These are phyloP conservation scores for Sardina pilchardus DNA, from an alignment of 2,113 vertebrate species.

Conservation along the genomic window DNA sequence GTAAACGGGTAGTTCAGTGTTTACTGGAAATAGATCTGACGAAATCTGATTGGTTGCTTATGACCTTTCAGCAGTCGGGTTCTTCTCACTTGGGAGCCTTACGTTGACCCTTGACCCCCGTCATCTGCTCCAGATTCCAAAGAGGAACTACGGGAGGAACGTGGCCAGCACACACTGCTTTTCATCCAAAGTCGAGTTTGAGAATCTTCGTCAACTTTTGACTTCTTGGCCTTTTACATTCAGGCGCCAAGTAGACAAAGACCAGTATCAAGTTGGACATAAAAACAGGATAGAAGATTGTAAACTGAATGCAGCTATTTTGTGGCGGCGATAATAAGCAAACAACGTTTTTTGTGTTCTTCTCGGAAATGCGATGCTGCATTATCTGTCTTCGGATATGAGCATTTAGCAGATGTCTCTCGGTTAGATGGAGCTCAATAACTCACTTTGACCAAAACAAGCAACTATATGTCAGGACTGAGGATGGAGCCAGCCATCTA, in stretches of 20 bases:
- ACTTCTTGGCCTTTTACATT: neutral
- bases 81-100: slow-evolving; percentile 9
- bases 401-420: slow-evolving; percentile 1
- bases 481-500: neutral
- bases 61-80: neutral
- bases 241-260: neutral
- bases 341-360: slow-evolving; percentile 23
- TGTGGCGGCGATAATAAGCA: neutral
- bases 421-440: neutral
- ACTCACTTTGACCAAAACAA: slow-evolving; percentile 23
- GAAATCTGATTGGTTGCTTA: neutral
- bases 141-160: neutral
- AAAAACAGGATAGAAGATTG: slow-evolving; percentile 1
- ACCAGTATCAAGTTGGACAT: neutral
- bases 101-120: slow-evolving; percentile 20
- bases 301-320: neutral
- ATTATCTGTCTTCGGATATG: neutral
- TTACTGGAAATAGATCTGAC: neutral
- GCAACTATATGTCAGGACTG: neutral
- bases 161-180: neutral
- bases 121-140: slow-evolving; percentile 18
- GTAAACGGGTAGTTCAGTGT: neutral
- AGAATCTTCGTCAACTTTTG: neutral
- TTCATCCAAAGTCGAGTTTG: neutral
- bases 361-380: neutral